phyloP scores from a whole-genome alignment of 1,140 invertebrate species.

The Pectinophora gossypiella region DNA sequence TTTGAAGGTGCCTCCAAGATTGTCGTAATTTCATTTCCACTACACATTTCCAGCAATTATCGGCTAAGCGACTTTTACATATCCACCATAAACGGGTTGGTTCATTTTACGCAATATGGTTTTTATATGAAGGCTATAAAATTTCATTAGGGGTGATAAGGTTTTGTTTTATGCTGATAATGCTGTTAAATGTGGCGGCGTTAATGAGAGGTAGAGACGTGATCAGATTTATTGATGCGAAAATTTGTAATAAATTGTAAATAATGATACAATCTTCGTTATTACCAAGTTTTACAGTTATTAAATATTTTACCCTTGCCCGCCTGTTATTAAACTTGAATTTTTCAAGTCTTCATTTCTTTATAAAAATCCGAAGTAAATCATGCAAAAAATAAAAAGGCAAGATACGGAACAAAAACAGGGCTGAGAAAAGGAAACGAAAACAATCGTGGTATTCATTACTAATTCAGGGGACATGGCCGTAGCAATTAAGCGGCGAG shows the following conservation, averaged over 20 bases:
- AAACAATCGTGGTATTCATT: no score
- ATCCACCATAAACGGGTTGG: slow-evolving; percentile 9
- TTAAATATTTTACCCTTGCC: no score
- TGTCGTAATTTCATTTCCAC: slow-evolving; percentile 22
- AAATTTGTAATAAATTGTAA: neutral
- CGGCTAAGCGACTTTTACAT: slow-evolving; percentile 9
- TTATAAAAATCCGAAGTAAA: no score
- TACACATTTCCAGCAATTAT: slow-evolving; percentile 21
- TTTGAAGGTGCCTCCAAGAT: slow-evolving; percentile 27
- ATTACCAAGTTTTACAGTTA: no score
- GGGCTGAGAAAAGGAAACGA: no score
- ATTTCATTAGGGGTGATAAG: slow-evolving; percentile 11
- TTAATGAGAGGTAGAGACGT: neutral
- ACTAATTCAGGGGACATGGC: no score
- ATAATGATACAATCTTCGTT: no score
- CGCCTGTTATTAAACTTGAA: no score
- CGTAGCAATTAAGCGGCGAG: no score
- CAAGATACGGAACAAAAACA: no score
- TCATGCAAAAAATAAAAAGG: no score
- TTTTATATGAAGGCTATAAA: slow-evolving; percentile 12
- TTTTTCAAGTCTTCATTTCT: no score
- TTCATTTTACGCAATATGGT: slow-evolving; percentile 5
- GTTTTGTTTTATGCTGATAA: slow-evolving; percentile 5
- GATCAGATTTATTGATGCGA: neutral
- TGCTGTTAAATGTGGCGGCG: slow-evolving; percentile 6